Conservation (phyloP, 2,888 invertebrate genomes). For the Salticus scenicus region DNA sequence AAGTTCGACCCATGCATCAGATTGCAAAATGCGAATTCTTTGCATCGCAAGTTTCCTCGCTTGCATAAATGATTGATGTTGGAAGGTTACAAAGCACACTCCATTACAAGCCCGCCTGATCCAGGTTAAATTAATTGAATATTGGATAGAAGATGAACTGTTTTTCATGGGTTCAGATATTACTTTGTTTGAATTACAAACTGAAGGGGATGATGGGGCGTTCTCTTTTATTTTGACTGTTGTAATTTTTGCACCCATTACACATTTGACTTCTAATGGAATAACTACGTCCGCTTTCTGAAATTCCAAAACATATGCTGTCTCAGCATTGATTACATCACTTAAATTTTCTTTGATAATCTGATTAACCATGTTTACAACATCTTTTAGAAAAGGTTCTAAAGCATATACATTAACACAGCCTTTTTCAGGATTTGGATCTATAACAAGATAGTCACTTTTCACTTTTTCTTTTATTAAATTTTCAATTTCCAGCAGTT, state of each 20-base stretch:
- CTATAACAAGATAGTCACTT: slow-evolving; percentile 40
- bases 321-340: slow-evolving; percentile 27
- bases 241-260: slow-evolving; percentile 44
- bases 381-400: slow-evolving; percentile 28
- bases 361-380: slow-evolving; percentile 16
- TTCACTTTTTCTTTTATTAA: slow-evolving; percentile 34
- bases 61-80: not conserved
- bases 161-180: not conserved
- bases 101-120: slow-evolving; percentile 42
- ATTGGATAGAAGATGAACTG: not conserved
- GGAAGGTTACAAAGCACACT: slow-evolving; percentile 28
- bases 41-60: slow-evolving; percentile 38
- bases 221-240: not conserved
- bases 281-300: slow-evolving; percentile 24
- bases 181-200: not conserved
- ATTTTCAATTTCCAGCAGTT: slow-evolving; percentile 31
- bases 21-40: not conserved
- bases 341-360: slow-evolving; percentile 30
- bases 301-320: slow-evolving; percentile 26
- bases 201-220: not conserved
- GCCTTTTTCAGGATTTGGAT: slow-evolving; percentile 44
- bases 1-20: slow-evolving; percentile 34
- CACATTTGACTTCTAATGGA: slow-evolving; percentile 37
- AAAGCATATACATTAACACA: slow-evolving; percentile 42
- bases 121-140: slow-evolving; percentile 43